Evolutionary conservation across 1,140 invertebrate species (phyloP), one percentile per base, ranked within the genome.

Genomic region (Zaprionus nigranus): DNA sequence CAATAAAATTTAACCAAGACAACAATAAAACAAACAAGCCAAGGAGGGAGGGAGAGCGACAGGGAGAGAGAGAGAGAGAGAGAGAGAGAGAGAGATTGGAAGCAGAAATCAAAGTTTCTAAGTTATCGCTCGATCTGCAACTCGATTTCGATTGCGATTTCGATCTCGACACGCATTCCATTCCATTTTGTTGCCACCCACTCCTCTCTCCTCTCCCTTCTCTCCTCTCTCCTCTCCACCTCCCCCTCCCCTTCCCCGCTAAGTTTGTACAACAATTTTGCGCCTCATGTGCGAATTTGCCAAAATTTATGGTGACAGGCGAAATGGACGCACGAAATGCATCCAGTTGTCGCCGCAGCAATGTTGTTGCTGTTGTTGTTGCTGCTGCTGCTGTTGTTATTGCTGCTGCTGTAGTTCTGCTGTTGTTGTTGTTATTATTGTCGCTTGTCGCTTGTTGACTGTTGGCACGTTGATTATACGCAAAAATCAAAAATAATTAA

Each of bases 401-500:
- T 58, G 46, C 17, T 56, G 28, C 46, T 40, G 40, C 26, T 54
- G 26, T n/a, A n/a, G n/a, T n/a, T n/a, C n/a, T 68, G 60, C 13
- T 59, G 43, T 66, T 51, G 51, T 40, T 43, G 38, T 58, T 30
- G 75, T 78, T 74, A 57, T 66, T 63, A 61, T 78, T 81, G 64
- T 75, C 58, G 77, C 63, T 66, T 56, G 66, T 66, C 65, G 70
- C 51, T 62, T 36, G 61, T 53, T 77, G 68, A 62, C 62, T 79
- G 84, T 90, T 84, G 81, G 81, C 84, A 87, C 85, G 85, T 90
- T 88, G 88, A 91, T 91, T 88, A 86, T 90, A 82, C 88, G 83
- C 85, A 90, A 91, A 90, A 91, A 91, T 91, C 90, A 91, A 91
- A 91, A 91, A 90, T 91, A 91, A 91, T 91, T 91, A 90, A 91